phyloP scores from a whole-genome alignment of 2,797 vertebrate species.

The Sebastes diploproa region DNA sequence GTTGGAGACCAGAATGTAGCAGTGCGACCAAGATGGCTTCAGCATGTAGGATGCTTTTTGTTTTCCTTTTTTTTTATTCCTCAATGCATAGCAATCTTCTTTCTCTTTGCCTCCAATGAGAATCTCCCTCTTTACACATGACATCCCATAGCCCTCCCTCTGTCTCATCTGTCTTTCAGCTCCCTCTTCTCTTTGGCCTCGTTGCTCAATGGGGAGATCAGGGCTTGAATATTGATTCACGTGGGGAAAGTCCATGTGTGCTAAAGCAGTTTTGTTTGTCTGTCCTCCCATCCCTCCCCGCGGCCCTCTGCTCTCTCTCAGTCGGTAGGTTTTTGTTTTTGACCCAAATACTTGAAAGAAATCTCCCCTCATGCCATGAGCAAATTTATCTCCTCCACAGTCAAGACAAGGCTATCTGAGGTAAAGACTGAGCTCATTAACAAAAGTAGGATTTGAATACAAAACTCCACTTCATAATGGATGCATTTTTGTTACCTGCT shows the following conservation, averaged over 20 bases:
- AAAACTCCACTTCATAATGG: background rate
- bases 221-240: conserved; percentile 83
- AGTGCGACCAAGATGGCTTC: conserved; percentile 31
- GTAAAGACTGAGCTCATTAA: conserved; percentile 5
- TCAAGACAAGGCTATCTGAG: conserved; percentile 18
- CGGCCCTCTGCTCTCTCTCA: conserved; percentile 32
- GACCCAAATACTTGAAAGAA: conserved; percentile 80
- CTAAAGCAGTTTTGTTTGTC: conserved; percentile 79
- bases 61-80: conserved; percentile 8
- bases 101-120: conserved; percentile 69
- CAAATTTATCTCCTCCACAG: conserved; percentile 36
- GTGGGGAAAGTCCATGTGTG: conserved; percentile 79
- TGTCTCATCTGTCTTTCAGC: conserved; percentile 64
- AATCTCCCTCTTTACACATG: conserved; percentile 62
- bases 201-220: conserved; percentile 71
- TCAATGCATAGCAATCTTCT: conserved; percentile 45
- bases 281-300: conserved; percentile 53
- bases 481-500: background rate
- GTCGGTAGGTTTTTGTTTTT: conserved; percentile 72
- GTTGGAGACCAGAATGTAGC: conserved; percentile 31
- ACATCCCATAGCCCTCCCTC: conserved; percentile 69
- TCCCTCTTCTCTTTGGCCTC: conserved; percentile 69
- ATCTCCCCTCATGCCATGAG: conserved; percentile 48
- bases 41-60: conserved; percentile 30
- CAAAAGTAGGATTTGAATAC: background rate